Evolutionary conservation across 2,888 invertebrate genomes (phyloP).

Genomic region (Neria commutata): DNA sequence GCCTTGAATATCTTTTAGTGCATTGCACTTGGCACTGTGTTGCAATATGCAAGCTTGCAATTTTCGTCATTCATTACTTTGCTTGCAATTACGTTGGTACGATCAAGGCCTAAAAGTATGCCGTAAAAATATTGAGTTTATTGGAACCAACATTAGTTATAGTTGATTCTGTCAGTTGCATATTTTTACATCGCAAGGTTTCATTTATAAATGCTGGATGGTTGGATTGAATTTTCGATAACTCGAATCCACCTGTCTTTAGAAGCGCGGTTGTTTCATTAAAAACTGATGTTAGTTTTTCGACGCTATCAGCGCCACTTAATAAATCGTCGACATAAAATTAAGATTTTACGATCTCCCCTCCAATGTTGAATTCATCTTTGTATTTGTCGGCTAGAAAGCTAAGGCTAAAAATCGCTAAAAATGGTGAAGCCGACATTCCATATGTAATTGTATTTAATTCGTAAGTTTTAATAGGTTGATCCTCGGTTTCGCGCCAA

Average conservation of each 20-base stretch:
- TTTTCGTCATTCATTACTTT: too few species aligned
- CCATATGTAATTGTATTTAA: conserved; percentile 25
- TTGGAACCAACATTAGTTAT: too few species aligned
- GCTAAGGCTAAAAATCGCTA: conserved; percentile 8
- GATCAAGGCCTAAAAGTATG: too few species aligned
- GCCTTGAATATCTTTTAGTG: too few species aligned
- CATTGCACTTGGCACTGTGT: too few species aligned
- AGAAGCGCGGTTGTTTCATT: conserved; percentile 3
- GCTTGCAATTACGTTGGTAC: too few species aligned
- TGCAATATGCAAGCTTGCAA: too few species aligned
- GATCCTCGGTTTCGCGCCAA: conserved; percentile 12
- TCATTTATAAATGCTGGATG: too few species aligned
- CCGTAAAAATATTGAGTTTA: too few species aligned
- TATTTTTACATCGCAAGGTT: too few species aligned
- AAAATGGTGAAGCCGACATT: conserved; percentile 16
- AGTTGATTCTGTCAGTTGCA: too few species aligned
- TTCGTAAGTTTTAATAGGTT: conserved; percentile 13
- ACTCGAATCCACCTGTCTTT: conserved; percentile 11
- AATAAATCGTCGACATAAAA: conserved; percentile 24
- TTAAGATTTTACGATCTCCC: not conserved
- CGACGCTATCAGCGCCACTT: conserved; percentile 20
- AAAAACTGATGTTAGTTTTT: conserved; percentile 4
- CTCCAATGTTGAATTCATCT: not conserved
- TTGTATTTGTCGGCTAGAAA: conserved; percentile 8
- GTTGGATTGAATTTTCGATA: conserved; percentile 19